Percentiles rank a stretch among this genome's conserved stretches.
These are phyloP conservation scores for Babylonia areolata DNA, from an alignment of 1,140 invertebrate species.

Conservation along the genomic window DNA sequence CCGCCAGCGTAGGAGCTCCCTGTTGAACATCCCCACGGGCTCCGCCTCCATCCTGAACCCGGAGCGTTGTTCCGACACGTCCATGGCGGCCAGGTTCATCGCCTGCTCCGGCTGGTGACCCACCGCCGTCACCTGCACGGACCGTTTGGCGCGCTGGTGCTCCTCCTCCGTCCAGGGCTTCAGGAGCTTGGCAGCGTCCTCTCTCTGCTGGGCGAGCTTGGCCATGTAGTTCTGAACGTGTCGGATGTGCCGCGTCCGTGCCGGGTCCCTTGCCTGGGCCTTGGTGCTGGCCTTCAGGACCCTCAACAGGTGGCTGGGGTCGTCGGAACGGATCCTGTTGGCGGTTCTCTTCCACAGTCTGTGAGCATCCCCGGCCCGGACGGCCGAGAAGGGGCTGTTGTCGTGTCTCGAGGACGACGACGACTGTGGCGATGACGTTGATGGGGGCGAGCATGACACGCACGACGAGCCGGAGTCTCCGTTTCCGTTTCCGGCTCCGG, in stretches of 20 bases:
- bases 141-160: constrained; percentile 27
- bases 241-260: constrained; percentile 44
- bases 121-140: constrained; percentile 19
- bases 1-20: constrained; percentile 75
- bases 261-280: constrained; percentile 25
- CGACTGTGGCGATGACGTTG: background rate
- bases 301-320: constrained; percentile 19
- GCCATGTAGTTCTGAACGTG: constrained; percentile 57
- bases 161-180: constrained; percentile 48
- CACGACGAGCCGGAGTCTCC: background rate
- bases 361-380: background rate
- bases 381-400: constrained; percentile 20
- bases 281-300: constrained; percentile 6
- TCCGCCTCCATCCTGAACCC: background rate
- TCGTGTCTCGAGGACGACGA: background rate
- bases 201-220: constrained; percentile 51
- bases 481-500: background rate
- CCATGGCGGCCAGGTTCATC: background rate
- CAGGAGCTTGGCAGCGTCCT: constrained; percentile 15
- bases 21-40: constrained; percentile 50
- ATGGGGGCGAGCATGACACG: background rate
- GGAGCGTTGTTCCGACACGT: background rate
- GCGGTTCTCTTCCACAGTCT: constrained; percentile 57
- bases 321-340: constrained; percentile 25
- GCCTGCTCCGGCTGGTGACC: background rate